Conservation (phyloP, 2,113 vertebrate genomes). For the Excalfactoria chinensis region DNA sequence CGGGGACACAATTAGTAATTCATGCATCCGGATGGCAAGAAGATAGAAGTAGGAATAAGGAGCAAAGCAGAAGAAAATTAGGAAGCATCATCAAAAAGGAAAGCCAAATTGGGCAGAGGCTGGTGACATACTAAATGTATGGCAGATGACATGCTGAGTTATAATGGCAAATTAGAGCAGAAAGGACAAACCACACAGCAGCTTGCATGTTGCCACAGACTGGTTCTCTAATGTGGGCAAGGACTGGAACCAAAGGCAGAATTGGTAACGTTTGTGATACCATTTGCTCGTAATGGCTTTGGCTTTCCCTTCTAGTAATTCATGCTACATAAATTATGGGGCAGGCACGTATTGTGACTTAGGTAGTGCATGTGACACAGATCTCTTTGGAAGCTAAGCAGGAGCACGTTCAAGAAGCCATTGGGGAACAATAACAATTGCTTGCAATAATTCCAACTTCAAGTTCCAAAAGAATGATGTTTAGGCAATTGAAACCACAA, state of each 20-base stretch:
- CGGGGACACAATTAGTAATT: neutral
- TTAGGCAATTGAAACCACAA: neutral
- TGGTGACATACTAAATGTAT: neutral
- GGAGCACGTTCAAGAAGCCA: neutral
- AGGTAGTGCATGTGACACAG: neutral
- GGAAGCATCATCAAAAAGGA: neutral
- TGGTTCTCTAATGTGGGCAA: neutral
- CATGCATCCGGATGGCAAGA: neutral
- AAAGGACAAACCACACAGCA: neutral
- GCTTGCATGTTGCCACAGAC: neutral
- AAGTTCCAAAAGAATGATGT: neutral
- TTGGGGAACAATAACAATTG: neutral
- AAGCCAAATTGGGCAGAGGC: neutral
- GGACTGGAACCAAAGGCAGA: neutral
- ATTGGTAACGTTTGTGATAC: neutral
- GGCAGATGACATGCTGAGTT: neutral
- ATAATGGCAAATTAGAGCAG: neutral
- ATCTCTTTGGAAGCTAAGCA: neutral
- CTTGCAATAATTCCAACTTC: neutral
- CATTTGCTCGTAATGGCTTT: neutral
- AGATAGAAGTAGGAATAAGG: neutral
- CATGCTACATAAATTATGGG: neutral
- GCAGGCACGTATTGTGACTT: neutral
- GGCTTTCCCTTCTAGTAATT: neutral
- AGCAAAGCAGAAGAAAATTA: neutral